Evolutionary conservation across 1,140 invertebrate genomes (phyloP), one percentile per base, ranked within the genome.

Genomic region (Ceratina calcarata): DNA sequence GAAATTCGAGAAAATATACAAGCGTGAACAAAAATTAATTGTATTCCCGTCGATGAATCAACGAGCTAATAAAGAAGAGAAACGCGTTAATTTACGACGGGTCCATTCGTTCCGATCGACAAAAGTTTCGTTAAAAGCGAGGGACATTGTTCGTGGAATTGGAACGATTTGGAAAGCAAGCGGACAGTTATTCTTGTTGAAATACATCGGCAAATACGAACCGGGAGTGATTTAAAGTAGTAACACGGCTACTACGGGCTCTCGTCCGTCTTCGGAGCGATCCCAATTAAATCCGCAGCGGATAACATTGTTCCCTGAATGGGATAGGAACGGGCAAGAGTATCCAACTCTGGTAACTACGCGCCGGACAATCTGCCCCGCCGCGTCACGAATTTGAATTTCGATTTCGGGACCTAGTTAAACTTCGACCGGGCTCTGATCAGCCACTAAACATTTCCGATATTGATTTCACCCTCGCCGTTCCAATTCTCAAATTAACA

Each of bases 281-380:
- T 78, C 32, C 69, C 76, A 73, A 78, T 78, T 71, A 78, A 78
- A 78, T 78, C 60, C 61, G 27, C 69, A 45, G 72, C 32, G 76
- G 76, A 78, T 73, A 73, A 78, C 69, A 65, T 57, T 57, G 58
- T 65, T 65, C 15, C n/a, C 4, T 13, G 68, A 65, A 64, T 70
- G 58, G 66, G 76, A 49, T 49, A 73, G 60, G n/a, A 55, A 13
- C 55, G 37, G 45, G n/a, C 15, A 62, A 78, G 67, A 58, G 75
- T 70, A 37, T 53, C 67, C 22, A 70, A 70, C 66, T 70, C 57
- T 53, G 57, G 22, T 51, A 78, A 61, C 75, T 69, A 76, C 55
- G 32, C 27, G 58, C 16, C 67, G 24, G 75, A 22, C 57, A 62
- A 78, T 71, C 57, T 70, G 74, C 16, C 45, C 66, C 57, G 24